These are phyloP conservation scores for Argyrosomus regius DNA, from an alignment of 2,797 vertebrate genomes.

Conservation along the genomic window DNA sequence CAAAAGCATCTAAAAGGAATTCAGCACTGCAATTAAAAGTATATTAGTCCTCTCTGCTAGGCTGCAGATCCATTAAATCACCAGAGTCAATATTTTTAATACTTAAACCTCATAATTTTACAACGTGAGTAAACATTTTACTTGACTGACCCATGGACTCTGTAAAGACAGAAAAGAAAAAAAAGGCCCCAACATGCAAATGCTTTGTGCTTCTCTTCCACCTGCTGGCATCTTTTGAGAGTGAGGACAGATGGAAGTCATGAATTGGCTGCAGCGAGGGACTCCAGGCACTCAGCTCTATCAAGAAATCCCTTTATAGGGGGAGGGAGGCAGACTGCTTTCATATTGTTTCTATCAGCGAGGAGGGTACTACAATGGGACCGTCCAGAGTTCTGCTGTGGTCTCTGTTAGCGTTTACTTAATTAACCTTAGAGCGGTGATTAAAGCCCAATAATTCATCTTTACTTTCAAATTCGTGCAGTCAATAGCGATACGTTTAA, in stretches of 20 bases:
- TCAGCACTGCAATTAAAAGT: not conserved
- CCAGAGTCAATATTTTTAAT: slow-evolving; percentile 12
- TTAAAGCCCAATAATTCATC: not conserved
- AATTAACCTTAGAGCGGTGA: slow-evolving; percentile 11
- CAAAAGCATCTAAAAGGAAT: not conserved
- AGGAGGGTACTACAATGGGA: slow-evolving; percentile 37
- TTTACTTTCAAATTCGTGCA: not conserved
- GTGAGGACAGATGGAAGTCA: slow-evolving; percentile 80
- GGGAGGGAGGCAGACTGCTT: slow-evolving; percentile 61
- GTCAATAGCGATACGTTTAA: slow-evolving; percentile 2
- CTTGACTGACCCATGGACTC: slow-evolving; percentile 44
- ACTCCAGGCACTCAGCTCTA: slow-evolving; percentile 69
- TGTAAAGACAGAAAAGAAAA: slow-evolving; percentile 49
- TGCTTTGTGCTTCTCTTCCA: slow-evolving; percentile 66
- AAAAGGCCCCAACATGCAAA: slow-evolving; percentile 65
- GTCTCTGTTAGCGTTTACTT: slow-evolving; percentile 32
- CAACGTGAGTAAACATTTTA: slow-evolving; percentile 40
- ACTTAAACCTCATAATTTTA: slow-evolving; percentile 33
- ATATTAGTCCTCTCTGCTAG: not conserved
- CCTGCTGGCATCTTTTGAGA: slow-evolving; percentile 74
- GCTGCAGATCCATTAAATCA: slow-evolving; percentile 1
- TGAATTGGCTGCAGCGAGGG: slow-evolving; percentile 74
- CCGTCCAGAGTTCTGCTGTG: slow-evolving; percentile 8
- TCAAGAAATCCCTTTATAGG: slow-evolving; percentile 74
- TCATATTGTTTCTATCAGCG: slow-evolving; percentile 66